Conservation (phyloP, 2,113 vertebrate genomes). For the Anhinga anhinga region DNA sequence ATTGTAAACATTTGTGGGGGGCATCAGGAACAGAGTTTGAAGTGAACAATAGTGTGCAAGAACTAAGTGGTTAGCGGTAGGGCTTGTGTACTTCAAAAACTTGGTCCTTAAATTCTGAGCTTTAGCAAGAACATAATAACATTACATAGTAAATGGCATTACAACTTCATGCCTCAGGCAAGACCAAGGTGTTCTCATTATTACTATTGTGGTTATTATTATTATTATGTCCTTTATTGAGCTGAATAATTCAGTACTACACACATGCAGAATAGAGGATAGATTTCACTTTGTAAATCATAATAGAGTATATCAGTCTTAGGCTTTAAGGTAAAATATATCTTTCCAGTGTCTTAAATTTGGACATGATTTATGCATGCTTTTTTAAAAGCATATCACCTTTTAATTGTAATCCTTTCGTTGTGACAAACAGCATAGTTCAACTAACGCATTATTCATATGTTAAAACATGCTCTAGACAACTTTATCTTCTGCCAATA, state of each 20-base stretch:
- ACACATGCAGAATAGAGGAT: not conserved
- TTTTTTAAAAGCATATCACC: not conserved
- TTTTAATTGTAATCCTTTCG: not conserved
- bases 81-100: not conserved
- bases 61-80: not conserved
- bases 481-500: not conserved
- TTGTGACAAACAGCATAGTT: not conserved
- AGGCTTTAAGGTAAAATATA: not conserved
- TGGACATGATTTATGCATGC: not conserved
- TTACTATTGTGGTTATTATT: not conserved
- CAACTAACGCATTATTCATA: not conserved
- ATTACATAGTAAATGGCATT: not conserved
- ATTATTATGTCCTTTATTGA: not conserved
- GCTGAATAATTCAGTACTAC: not conserved
- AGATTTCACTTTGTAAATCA: not conserved
- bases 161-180: not conserved
- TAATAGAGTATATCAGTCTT: not conserved
- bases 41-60: not conserved
- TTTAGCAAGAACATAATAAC: not conserved
- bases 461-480: not conserved
- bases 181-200: not conserved
- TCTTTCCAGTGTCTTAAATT: not conserved
- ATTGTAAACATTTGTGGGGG: not conserved
- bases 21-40: not conserved
- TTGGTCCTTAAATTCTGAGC: not conserved